Conservation (phyloP, 2,797 vertebrate species). For the Varecia variegata region DNA sequence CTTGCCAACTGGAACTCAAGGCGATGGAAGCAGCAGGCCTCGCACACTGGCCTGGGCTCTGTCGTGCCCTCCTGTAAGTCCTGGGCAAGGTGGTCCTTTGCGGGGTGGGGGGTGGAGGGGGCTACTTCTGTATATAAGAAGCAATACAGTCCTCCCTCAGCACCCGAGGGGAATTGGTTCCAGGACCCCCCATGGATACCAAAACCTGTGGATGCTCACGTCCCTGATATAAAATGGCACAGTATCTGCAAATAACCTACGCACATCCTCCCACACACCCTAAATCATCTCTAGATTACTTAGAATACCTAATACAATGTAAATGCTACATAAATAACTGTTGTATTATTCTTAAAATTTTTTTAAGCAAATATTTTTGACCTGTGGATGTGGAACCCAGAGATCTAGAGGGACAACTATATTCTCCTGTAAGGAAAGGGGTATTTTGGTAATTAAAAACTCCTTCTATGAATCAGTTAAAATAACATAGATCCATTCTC, state of each 20-base stretch:
- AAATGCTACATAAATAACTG: background rate
- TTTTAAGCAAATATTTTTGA: background rate
- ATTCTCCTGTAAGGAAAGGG: background rate
- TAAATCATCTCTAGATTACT: background rate
- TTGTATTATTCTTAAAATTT: background rate
- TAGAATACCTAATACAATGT: background rate
- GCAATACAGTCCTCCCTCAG: too few relatives aligned
- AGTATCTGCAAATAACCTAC: background rate
- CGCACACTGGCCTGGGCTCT: too few relatives aligned
- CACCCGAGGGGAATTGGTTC: too few relatives aligned
- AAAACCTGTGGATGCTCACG: too few relatives aligned
- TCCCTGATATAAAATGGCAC: too few relatives aligned
- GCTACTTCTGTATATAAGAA: background rate
- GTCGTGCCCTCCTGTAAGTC: too few relatives aligned
- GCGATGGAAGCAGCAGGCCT: background rate
- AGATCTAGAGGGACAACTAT: background rate
- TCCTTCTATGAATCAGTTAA: background rate
- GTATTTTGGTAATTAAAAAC: background rate
- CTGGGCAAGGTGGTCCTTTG: background rate
- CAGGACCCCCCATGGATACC: too few relatives aligned
- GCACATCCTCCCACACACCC: background rate
- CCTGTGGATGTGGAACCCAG: background rate
- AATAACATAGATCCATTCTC: background rate
- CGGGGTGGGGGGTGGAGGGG: accelerated
- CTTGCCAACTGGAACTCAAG: background rate